Evolutionary conservation across 2,797 vertebrate genomes (phyloP).

Genomic region (Microctenopoma steveboyesi): DNA sequence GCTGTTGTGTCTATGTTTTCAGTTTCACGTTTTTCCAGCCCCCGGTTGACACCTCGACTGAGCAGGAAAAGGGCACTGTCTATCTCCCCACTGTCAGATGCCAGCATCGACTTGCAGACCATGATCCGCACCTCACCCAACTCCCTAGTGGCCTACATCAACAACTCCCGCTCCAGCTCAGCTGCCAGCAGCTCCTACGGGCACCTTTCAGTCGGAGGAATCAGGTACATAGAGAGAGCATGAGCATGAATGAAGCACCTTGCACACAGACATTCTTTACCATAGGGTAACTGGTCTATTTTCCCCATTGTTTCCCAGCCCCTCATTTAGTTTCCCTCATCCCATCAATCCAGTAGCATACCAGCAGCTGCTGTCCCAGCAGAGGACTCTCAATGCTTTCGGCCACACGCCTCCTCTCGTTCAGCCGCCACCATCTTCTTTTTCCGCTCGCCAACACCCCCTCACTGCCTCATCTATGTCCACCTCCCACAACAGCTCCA

Average conservation of each 20-base stretch:
- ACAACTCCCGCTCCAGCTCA: slow-evolving; percentile 97
- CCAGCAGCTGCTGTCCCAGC: slow-evolving; percentile 95
- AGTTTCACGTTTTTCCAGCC: slow-evolving; percentile 97
- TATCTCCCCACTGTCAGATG: slow-evolving; percentile 95
- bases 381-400: slow-evolving; percentile 91
- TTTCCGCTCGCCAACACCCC: slow-evolving; percentile 88
- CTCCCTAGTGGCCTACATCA: slow-evolving; percentile 98
- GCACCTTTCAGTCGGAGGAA: slow-evolving; percentile 92
- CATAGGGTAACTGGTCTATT: neutral
- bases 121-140: slow-evolving; percentile 99
- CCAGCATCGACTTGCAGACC: slow-evolving; percentile 98
- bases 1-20: slow-evolving; percentile 26
- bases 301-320: slow-evolving; percentile 76
- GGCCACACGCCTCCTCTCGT: slow-evolving; percentile 93
- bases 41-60: slow-evolving; percentile 91
- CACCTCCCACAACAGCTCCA: slow-evolving; percentile 82
- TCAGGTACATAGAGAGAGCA: slow-evolving; percentile 60
- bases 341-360: slow-evolving; percentile 95
- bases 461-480: slow-evolving; percentile 78
- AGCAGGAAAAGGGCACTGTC: slow-evolving; percentile 96
- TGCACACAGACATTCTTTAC: neutral
- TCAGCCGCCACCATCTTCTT: slow-evolving; percentile 87
- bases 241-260: neutral
- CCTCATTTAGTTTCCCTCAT: slow-evolving; percentile 94
- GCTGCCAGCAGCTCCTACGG: slow-evolving; percentile 97